Evolutionary conservation across 2,113 vertebrate species (phyloP), one percentile per base, ranked within the genome.

Genomic region (Uropsilus gracilis): DNA sequence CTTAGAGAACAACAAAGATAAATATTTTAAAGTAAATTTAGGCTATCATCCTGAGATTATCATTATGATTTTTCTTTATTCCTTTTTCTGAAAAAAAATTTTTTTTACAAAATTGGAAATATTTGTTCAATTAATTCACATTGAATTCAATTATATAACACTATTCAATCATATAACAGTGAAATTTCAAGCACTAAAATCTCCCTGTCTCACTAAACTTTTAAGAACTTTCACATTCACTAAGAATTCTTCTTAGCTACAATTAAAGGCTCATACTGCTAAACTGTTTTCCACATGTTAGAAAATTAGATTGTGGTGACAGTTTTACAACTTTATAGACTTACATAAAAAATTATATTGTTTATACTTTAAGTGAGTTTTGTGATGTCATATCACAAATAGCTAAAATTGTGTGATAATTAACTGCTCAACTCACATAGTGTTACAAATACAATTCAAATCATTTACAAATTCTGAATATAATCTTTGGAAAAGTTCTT

Each of bases 191-290:
- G 53, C 53, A 55, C 53, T 22, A 55, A 55, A 55, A 55, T 55
- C 53, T 63, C 37, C 3, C 11, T 42, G 1, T 69, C 73, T 84
- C 20, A 92, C 20, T 83, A 53, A 57, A 75, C 7, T 95, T 95
- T 63, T 80, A 66, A 61, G 78, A 17, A 44, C 17, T 85, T 83
- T 69, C 57, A 30, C 10, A 96, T 32, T 8, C 20, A 44, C 1
- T 39, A 53, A 92, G 20, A 93, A 87, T 96, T 94, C 34, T 77
- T 94, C 61, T 72, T 87, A 87, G 76, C 30, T 46, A 78, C 1
- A 14, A 87, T 39, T 71, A 81, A 18, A 77, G 71, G 11, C 24
- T 71, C 46, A 85, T 64, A 83, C 2, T 89, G 13, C n/a, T 94
- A 61, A 89, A 81, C 7, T 89, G 30, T 68, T 80, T 93, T 44